These are phyloP conservation scores for Melanotaenia duboulayi DNA, from an alignment of 2,113 vertebrate genomes.

Conservation along the genomic window DNA sequence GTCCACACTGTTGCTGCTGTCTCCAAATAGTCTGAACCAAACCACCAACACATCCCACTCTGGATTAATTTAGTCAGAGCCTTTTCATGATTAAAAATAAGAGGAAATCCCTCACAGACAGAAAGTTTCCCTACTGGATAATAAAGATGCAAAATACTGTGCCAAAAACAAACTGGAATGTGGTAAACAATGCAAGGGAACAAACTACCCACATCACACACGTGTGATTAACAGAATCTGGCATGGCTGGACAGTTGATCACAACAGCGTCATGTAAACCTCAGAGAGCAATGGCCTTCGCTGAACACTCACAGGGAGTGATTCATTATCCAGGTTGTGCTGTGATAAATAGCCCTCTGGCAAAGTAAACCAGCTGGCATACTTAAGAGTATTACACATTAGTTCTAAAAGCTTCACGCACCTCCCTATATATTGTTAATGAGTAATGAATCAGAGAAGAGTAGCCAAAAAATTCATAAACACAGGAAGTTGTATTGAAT, in stretches of 20 bases:
- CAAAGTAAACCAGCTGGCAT: constrained; percentile 40
- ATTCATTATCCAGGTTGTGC: constrained; percentile 40
- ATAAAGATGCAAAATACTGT: constrained; percentile 67
- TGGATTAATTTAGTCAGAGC: constrained; percentile 59
- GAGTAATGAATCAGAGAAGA: constrained; percentile 63
- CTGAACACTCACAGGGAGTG: constrained; percentile 29
- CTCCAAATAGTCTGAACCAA: constrained; percentile 17
- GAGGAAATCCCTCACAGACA: constrained; percentile 80
- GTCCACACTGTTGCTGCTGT: neutral
- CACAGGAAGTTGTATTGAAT: constrained; percentile 81
- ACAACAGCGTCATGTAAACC: constrained; percentile 51
- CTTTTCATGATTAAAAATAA: constrained; percentile 74
- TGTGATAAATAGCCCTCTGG: constrained; percentile 37
- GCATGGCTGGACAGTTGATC: constrained; percentile 53
- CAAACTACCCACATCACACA: constrained; percentile 54
- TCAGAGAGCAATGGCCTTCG: constrained; percentile 43
- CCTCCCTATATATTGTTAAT: constrained; percentile 76
- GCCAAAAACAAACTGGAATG: constrained; percentile 77
- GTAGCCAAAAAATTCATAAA: constrained; percentile 68
- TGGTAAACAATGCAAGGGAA: constrained; percentile 73
- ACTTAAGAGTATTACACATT: constrained; percentile 63
- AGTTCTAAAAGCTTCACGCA: constrained; percentile 30
- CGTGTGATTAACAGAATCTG: constrained; percentile 36
- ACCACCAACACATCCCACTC: neutral
- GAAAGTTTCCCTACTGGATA: constrained; percentile 78